Base-by-base conservation (phyloP, 2,888 invertebrate genomes). In the Cryptocephalus primarius region DNA sequence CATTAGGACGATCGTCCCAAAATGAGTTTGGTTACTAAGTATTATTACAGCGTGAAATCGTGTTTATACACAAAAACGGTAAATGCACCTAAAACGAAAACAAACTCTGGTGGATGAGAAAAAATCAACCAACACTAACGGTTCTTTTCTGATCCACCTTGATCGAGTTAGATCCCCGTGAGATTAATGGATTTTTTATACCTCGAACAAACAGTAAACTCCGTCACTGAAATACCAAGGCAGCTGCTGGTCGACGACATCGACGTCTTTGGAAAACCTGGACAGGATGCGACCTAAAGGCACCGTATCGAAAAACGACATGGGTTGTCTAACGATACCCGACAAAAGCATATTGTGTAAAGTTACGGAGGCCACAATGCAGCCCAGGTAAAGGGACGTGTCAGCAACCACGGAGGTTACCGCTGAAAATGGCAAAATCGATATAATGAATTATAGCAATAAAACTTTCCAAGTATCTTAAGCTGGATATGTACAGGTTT, bases 291-390 rank as follows among this genome's bases (percentile, higher is more conserved):
- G 75, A 67, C 88, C 88, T 54, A 79, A 60, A 40, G 88, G 88
- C 44, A 87, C 88, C 58, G 80, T 81, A 70, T 88, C 88, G 72
- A 84, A 88, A 73, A 86, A 80, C 64, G 79, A 76, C 73, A 85
- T 77, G 47, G 87, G 85, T 61, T 80, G 76, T 63, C 75, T 75
- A 55, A 87, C 65, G 54, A 85, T 75, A 62, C 76, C 77, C 46
- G 64, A 60, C 62, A 88, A 71, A 66, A 87, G 70, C 42, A 67
- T 63, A 52, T 68, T 65, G 72, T 83, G 83, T 63, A 83, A 67
- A 53, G 66, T 62, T 57, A 69, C 67, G 53, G 87, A 82, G 56
- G 86, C 87, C 56, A 74, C 72, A 77, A 81, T 74, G 63, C 75
- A 75, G 55, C 76, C 78, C 65, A 78, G 63, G 58, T 72, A 70